Conservation (phyloP, 2,113 vertebrate species). For the Salvelinus fontinalis region DNA sequence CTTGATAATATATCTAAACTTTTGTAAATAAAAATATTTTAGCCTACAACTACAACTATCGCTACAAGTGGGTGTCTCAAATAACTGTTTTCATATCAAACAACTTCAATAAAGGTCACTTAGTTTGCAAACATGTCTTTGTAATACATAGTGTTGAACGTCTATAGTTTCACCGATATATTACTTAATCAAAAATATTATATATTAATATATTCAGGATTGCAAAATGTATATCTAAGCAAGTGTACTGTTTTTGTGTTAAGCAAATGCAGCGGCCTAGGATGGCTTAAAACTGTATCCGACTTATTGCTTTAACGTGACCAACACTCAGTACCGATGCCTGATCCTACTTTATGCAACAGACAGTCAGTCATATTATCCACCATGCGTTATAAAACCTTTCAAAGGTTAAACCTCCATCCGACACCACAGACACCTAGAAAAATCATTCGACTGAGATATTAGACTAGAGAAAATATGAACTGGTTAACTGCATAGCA, state of each 20-base stretch:
- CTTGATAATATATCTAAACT: constrained; percentile 11
- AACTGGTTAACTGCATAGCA: constrained; percentile 64
- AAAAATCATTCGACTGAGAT: constrained; percentile 34
- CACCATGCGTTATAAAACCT: constrained; percentile 33
- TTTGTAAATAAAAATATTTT: constrained; percentile 8
- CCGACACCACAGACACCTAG: constrained; percentile 18
- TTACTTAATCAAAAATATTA: constrained; percentile 10
- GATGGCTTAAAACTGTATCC: constrained; percentile 8
- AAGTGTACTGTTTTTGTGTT: constrained; percentile 1
- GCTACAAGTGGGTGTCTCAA: constrained; percentile 30
- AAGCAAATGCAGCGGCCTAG: not conserved
- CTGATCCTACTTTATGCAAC: not conserved
- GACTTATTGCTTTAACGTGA: not conserved
- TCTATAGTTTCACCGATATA: not conserved
- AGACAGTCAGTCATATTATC: not conserved
- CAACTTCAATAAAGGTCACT: constrained; percentile 69
- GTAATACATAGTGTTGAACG: constrained; percentile 27
- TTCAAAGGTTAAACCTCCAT: constrained; percentile 34
- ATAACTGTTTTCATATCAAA: constrained; percentile 9
- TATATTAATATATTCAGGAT: constrained; percentile 11
- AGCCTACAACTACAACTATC: constrained; percentile 5
- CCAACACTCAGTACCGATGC: constrained; percentile 4
- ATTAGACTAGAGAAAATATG: constrained; percentile 43
- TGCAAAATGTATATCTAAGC: constrained; percentile 29
- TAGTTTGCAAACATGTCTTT: constrained; percentile 52